Conservation (phyloP, 1,140 invertebrate genomes). For the Bombus sibiricus region DNA sequence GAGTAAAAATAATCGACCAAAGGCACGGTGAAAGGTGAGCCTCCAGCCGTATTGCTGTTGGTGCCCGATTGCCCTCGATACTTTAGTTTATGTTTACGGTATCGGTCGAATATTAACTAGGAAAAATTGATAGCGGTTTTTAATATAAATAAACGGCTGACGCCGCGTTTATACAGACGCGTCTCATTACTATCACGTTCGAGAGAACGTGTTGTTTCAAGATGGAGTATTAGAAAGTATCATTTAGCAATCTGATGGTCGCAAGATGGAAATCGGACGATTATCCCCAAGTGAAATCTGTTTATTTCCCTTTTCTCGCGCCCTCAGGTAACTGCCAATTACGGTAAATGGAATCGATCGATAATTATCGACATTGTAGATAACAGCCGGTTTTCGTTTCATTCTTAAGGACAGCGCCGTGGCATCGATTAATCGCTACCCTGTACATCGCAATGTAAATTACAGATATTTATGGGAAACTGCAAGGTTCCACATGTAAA, state of each 20-base stretch:
- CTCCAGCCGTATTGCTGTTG: slow-evolving; percentile 28
- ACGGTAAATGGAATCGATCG: neutral
- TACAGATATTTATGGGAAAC: neutral
- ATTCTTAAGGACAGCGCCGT: neutral
- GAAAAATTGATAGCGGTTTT: slow-evolving; percentile 14
- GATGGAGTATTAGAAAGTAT: slow-evolving; percentile 12
- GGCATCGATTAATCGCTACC: neutral
- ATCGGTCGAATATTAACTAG: slow-evolving; percentile 13
- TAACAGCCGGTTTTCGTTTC: neutral
- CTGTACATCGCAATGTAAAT: neutral
- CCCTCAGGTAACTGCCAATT: neutral
- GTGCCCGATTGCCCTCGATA: slow-evolving; percentile 53
- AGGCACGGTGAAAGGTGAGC: slow-evolving; percentile 71
- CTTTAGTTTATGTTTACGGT: slow-evolving; percentile 6
- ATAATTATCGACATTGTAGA: neutral
- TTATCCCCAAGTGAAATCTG: neutral
- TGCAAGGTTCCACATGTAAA: too few species aligned
- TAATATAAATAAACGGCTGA: too few species aligned
- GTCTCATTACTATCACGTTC: neutral
- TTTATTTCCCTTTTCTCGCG: neutral
- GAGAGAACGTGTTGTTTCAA: neutral
- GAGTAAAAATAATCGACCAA: slow-evolving; percentile 51
- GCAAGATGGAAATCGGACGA: slow-evolving; percentile 7
- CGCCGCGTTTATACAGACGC: neutral
- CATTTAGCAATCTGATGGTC: neutral